Conservation (phyloP, 2,113 vertebrate genomes). For the Lepus americanus region DNA sequence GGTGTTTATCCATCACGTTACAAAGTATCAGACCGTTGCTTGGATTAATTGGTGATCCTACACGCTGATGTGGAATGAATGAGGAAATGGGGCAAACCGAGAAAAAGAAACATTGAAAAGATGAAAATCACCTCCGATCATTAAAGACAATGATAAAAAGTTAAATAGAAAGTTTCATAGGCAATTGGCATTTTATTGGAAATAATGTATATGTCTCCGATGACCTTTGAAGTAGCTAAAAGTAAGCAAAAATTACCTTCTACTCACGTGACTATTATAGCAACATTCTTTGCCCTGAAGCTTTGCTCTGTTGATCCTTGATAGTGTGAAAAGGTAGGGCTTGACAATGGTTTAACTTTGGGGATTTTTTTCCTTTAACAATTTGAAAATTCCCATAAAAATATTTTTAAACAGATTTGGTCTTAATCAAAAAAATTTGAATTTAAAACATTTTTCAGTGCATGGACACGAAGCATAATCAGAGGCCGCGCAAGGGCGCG, state of each 20-base stretch:
- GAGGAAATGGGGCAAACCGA: background rate
- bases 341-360: background rate
- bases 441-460: background rate
- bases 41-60: slow-evolving; percentile 19
- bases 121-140: background rate
- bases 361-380: slow-evolving; percentile 43
- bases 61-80: slow-evolving; percentile 15
- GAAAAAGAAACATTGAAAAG: slow-evolving; percentile 47
- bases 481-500: background rate
- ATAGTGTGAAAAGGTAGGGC: background rate
- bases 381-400: background rate
- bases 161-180: background rate
- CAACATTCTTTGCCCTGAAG: background rate
- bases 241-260: slow-evolving; percentile 3
- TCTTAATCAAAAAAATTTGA: background rate
- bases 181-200: background rate
- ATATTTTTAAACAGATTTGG: slow-evolving; percentile 38
- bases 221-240: background rate
- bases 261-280: background rate
- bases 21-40: background rate
- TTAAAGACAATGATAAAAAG: slow-evolving; percentile 38
- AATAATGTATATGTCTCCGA: background rate
- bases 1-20: background rate
- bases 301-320: background rate
- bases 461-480: background rate